Conservation (phyloP, 2,888 invertebrate species). For the Lymantria monacha region DNA sequence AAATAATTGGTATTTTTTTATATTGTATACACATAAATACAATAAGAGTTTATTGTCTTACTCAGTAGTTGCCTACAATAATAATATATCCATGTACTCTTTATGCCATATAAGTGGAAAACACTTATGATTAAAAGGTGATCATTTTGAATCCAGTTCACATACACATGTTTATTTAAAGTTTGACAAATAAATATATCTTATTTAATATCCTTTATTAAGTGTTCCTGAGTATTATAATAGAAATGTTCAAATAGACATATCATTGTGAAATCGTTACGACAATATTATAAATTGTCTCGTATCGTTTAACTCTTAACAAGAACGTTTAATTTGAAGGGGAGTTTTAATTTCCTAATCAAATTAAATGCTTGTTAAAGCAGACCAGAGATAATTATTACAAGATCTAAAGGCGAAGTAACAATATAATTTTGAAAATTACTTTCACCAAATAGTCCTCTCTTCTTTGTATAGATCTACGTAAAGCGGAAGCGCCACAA, state of each 20-base stretch:
- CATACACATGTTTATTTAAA: too few species aligned
- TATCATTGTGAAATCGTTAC: constrained; percentile 22
- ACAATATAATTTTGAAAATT: constrained; percentile 75
- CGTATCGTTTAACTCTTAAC: constrained; percentile 45
- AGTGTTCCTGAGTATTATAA: too few species aligned
- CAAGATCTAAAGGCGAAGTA: constrained; percentile 70
- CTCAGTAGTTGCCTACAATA: too few species aligned
- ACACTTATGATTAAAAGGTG: too few species aligned
- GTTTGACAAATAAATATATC: too few species aligned
- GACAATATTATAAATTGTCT: constrained; percentile 42
- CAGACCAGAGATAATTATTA: constrained; percentile 73
- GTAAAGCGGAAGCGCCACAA: constrained; percentile 69
- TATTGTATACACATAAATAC: neutral
- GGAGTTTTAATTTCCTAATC: constrained; percentile 60
- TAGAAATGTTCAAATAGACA: constrained; percentile 12
- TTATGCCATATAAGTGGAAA: too few species aligned
- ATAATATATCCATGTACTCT: too few species aligned
- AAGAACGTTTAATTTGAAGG: constrained; percentile 55
- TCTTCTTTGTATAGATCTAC: constrained; percentile 60
- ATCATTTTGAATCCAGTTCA: too few species aligned
- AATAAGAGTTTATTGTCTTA: too few species aligned
- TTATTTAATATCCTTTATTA: too few species aligned
- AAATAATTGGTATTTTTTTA: too few species aligned
- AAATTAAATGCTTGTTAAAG: constrained; percentile 73
- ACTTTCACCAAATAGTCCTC: constrained; percentile 65